Evolutionary conservation across 2,797 vertebrate genomes (phyloP).

Genomic region (Chiropotes sagulatus): DNA sequence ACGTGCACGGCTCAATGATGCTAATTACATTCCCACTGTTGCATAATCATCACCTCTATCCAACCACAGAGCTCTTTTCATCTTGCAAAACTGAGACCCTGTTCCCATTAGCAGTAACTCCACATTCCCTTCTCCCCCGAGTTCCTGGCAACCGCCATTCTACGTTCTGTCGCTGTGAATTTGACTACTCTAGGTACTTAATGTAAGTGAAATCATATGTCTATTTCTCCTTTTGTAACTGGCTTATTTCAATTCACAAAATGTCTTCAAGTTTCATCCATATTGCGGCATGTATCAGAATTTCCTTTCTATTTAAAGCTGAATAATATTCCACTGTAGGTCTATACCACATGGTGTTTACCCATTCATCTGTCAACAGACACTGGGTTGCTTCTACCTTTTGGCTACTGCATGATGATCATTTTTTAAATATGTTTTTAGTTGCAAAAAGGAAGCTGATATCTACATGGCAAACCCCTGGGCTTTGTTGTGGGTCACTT

Average conservation of each 20-base stretch:
- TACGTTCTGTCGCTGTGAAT: neutral
- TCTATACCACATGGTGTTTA: neutral
- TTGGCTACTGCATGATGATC: neutral
- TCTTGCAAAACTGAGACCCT: neutral
- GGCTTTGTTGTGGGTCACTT: neutral
- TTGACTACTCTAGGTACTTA: neutral
- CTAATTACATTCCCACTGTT: neutral
- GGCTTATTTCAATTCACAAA: neutral
- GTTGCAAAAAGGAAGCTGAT: neutral
- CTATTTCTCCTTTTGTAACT: neutral
- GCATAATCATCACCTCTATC: neutral
- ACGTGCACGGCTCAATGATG: neutral
- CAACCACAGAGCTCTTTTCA: too few species aligned
- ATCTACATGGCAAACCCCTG: neutral
- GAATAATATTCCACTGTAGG: neutral
- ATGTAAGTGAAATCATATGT: neutral
- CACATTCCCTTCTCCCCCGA: too few species aligned
- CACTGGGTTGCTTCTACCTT: neutral
- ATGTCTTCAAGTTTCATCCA: neutral
- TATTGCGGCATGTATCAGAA: neutral
- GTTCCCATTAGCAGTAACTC: neutral
- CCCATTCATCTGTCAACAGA: neutral
- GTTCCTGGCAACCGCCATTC: neutral
- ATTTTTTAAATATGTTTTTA: neutral
- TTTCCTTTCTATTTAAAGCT: neutral